Evolutionary conservation across 2,113 vertebrate species (phyloP).

Genomic region (Chaetura pelagica): DNA sequence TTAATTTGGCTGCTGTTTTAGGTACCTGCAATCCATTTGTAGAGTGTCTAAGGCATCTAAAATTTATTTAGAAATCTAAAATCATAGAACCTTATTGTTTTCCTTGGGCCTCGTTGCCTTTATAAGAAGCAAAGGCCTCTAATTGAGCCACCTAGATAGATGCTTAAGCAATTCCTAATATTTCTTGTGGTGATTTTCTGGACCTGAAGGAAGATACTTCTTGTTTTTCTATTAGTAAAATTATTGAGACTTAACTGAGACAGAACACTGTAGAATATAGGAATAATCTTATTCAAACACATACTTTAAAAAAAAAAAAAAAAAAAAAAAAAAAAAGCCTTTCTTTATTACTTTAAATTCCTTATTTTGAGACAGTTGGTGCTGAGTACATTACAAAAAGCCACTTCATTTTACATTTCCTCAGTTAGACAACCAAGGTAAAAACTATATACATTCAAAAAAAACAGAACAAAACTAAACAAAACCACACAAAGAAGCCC

Average conservation of each 20-base stretch:
- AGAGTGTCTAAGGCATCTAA: background rate
- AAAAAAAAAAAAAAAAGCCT: background rate
- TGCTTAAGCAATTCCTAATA: background rate
- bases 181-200: background rate
- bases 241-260: background rate
- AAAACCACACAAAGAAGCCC: too few relatives aligned
- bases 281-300: background rate
- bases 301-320: background rate
- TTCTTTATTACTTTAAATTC: background rate
- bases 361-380: background rate
- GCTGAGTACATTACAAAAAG: background rate
- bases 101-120: background rate
- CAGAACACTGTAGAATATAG: background rate
- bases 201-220: background rate
- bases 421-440: background rate
- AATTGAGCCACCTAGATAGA: background rate
- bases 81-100: background rate
- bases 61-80: background rate
- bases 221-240: background rate
- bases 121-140: background rate
- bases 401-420: background rate
- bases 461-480: background rate
- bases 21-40: background rate
- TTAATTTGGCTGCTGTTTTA: background rate
- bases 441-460: background rate